Percentiles rank a stretch among this genome's conserved stretches.
These are phyloP conservation scores for Drosophila ogumai DNA, from an alignment of 1,140 invertebrate species.

Conservation along the genomic window DNA sequence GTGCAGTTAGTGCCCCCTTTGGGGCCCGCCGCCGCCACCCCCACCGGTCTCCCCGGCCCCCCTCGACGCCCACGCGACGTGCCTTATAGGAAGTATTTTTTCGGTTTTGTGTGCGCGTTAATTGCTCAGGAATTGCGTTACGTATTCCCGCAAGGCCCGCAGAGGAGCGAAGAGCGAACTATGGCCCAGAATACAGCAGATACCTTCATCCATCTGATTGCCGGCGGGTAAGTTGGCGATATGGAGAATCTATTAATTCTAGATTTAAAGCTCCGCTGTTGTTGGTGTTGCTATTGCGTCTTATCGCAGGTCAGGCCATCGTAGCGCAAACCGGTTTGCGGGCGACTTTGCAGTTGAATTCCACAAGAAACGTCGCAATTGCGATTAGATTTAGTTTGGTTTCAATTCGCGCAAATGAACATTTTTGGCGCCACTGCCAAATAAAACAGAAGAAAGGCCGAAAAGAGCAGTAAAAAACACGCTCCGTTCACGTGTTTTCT, in stretches of 20 bases:
- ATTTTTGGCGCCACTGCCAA: conserved; percentile 64
- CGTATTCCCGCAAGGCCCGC: not conserved
- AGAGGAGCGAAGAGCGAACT: conserved; percentile 13
- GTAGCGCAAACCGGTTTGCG: conserved; percentile 55
- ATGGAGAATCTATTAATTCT: conserved; percentile 16
- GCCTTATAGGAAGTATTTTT: conserved; percentile 30
- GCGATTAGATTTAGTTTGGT: conserved; percentile 47
- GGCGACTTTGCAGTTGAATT: conserved; percentile 13
- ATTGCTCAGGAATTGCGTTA: conserved; percentile 34
- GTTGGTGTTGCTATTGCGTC: conserved; percentile 52
- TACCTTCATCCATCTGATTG: conserved; percentile 69
- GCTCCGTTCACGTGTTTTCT: conserved; percentile 65
- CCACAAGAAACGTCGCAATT: conserved; percentile 63
- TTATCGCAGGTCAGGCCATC: conserved; percentile 64
- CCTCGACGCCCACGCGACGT: conserved; percentile 29
- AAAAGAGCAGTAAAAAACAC: conserved; percentile 51
- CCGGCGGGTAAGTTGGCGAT: conserved; percentile 70
- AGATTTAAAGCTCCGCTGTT: conserved; percentile 15
- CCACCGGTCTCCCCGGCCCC: conserved; percentile 2
- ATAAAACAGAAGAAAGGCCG: conserved; percentile 52
- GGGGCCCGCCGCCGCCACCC: conserved; percentile 15
- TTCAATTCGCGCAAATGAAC: conserved; percentile 28
- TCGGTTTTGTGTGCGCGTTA: conserved; percentile 59
- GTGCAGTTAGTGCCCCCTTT: conserved; percentile 28
- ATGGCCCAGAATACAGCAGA: conserved; percentile 75